A percentile compares a stretch with the other conserved stretches of the same genome.
These are phyloP conservation scores for Campylomormyrus tamandua DNA, from an alignment of 2,113 vertebrate species.

Conservation along the genomic window DNA sequence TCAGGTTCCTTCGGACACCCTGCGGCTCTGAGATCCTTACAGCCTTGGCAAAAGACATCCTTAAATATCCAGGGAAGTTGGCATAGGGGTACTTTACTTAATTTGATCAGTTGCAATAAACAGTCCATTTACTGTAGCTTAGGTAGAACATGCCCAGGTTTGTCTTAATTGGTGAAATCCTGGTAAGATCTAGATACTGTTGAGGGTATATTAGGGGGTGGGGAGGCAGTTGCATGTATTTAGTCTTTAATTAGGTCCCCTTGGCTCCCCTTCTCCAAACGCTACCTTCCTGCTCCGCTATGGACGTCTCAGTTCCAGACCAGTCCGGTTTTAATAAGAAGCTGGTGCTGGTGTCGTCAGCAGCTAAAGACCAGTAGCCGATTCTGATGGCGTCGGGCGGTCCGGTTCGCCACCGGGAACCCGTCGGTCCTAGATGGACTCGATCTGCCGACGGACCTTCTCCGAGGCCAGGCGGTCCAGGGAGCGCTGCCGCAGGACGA, in stretches of 20 bases:
- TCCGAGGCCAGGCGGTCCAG: constrained; percentile 71
- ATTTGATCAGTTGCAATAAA: neutral
- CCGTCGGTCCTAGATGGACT: constrained; percentile 61
- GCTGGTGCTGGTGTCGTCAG: neutral
- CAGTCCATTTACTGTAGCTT: neutral
- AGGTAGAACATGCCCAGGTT: neutral
- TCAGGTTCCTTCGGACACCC: neutral
- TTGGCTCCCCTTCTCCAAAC: neutral
- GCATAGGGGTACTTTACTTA: neutral
- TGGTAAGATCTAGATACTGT: neutral
- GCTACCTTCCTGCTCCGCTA: neutral
- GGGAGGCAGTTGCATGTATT: neutral
- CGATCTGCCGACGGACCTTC: constrained; percentile 75
- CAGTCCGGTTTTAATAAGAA: neutral
- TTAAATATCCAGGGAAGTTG: neutral
- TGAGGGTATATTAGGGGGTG: neutral
- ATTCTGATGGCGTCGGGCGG: neutral
- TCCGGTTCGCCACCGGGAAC: neutral
- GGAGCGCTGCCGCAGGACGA: constrained; percentile 63
- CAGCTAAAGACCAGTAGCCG: neutral
- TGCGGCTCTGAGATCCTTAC: neutral
- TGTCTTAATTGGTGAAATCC: neutral
- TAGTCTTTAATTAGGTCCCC: neutral
- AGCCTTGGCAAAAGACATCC: neutral
- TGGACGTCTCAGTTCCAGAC: neutral